phyloP scores from a whole-genome alignment of 2,888 invertebrate genomes.

The Meta bourneti region DNA sequence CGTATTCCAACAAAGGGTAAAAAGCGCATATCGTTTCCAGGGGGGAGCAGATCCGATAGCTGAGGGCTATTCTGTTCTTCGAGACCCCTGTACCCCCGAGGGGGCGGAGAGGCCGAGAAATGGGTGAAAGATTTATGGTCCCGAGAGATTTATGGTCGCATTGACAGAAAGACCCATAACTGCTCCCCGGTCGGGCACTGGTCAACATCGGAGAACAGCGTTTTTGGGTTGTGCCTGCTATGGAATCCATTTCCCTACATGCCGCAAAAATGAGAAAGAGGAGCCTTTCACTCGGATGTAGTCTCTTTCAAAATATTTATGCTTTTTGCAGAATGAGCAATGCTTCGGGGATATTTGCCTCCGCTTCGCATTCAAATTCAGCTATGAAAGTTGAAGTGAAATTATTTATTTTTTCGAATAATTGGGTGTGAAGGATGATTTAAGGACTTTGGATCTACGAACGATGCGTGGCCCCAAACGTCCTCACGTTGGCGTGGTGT shows the following conservation, averaged over 20 bases:
- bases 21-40: constrained; percentile 65
- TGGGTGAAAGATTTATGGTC: constrained; percentile 75
- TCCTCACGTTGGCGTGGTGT: too few species aligned
- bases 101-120: constrained; percentile 57
- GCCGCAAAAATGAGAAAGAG: constrained; percentile 4
- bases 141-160: constrained; percentile 71
- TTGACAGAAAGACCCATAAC: constrained; percentile 70
- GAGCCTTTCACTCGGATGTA: constrained; percentile 20
- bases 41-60: constrained; percentile 51
- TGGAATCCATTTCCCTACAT: constrained; percentile 11
- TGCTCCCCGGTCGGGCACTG: constrained; percentile 56
- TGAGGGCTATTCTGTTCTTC: constrained; percentile 68
- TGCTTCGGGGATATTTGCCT: too few species aligned
- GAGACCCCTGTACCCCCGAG: constrained; percentile 60
- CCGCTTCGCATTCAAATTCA: too few species aligned
- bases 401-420: too few species aligned
- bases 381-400: too few species aligned
- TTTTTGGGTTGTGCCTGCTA: neutral
- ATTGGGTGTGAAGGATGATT: too few species aligned
- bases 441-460: too few species aligned
- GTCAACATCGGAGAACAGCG: constrained; percentile 43
- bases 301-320: neutral
- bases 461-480: too few species aligned
- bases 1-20: constrained; percentile 63
- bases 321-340: neutral